These are phyloP conservation scores for Drosophila takahashii DNA, from an alignment of 1,140 invertebrate genomes.

Conservation along the genomic window DNA sequence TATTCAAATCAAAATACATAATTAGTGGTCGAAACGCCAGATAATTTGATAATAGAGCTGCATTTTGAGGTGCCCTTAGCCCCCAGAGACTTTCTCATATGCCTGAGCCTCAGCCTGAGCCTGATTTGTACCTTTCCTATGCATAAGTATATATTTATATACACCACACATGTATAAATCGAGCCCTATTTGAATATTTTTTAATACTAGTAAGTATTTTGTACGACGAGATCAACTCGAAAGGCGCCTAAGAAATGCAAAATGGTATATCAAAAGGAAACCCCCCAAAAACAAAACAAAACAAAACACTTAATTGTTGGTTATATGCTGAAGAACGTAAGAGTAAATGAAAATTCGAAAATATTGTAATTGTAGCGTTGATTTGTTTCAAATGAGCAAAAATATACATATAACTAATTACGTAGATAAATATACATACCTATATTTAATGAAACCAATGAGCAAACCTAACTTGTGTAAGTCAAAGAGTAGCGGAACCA, in stretches of 20 bases:
- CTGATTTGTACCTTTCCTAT: slow-evolving; percentile 82
- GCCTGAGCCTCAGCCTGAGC: slow-evolving; percentile 68
- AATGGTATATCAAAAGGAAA: slow-evolving; percentile 66
- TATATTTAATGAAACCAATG: slow-evolving; percentile 48
- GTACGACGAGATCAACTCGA: slow-evolving; percentile 64
- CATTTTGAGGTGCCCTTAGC: slow-evolving; percentile 55
- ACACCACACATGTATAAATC: slow-evolving; percentile 57
- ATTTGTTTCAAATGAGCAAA: slow-evolving; percentile 64
- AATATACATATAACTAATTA: slow-evolving; percentile 63
- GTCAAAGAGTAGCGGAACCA: slow-evolving; percentile 78
- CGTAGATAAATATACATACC: slow-evolving; percentile 64
- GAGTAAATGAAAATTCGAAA: slow-evolving; percentile 47
- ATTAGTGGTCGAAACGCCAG: slow-evolving; percentile 23
- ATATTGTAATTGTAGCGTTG: slow-evolving; percentile 66
- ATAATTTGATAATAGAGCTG: slow-evolving; percentile 63
- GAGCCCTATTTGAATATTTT: slow-evolving; percentile 71
- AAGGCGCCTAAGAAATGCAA: slow-evolving; percentile 55
- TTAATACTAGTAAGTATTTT: slow-evolving; percentile 76
- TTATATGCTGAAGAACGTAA: slow-evolving; percentile 71
- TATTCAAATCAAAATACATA: slow-evolving; percentile 54
- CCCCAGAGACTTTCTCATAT: slow-evolving; percentile 74
- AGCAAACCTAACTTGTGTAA: slow-evolving; percentile 58
- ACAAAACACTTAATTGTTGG: slow-evolving; percentile 69
- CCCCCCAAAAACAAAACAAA: slow-evolving; percentile 17
- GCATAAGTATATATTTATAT: slow-evolving; percentile 64